phyloP scores from a whole-genome alignment of 2,797 vertebrate genomes.

The Thamnophis elegans region DNA sequence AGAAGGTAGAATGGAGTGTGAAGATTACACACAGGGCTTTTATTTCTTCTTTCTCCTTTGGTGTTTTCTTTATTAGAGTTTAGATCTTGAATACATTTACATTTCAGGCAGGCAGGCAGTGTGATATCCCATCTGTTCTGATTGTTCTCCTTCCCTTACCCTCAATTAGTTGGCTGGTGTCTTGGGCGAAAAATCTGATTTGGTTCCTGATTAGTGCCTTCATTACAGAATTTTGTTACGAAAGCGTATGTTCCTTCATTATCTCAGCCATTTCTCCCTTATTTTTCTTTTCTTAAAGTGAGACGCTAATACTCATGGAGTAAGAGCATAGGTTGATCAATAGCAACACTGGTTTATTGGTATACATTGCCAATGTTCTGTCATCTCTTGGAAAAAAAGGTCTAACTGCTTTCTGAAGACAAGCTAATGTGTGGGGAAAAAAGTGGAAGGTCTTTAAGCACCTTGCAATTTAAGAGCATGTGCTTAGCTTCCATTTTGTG shows the following conservation, averaged over 20 bases:
- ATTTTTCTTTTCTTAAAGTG: slow-evolving; percentile 24
- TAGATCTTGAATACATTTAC: slow-evolving; percentile 24
- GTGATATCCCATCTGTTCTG: slow-evolving; percentile 30
- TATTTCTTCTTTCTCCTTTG: slow-evolving; percentile 11
- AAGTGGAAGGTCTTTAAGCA: background rate
- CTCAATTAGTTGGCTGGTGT: slow-evolving; percentile 38
- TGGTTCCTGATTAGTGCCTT: slow-evolving; percentile 46
- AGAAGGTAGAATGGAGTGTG: background rate
- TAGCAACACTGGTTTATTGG: slow-evolving; percentile 19
- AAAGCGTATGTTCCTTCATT: slow-evolving; percentile 44
- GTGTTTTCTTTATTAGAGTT: slow-evolving; percentile 32
- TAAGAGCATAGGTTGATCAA: slow-evolving; percentile 27
- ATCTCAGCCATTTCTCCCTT: slow-evolving; percentile 26
- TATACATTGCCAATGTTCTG: slow-evolving; percentile 5
- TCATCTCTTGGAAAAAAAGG: slow-evolving; percentile 21
- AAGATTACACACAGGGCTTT: slow-evolving; percentile 10
- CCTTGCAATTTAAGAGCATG: background rate
- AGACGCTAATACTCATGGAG: slow-evolving; percentile 25
- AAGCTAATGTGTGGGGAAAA: background rate
- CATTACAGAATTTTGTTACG: slow-evolving; percentile 41
- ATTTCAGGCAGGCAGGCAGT: slow-evolving; percentile 29
- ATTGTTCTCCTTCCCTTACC: slow-evolving; percentile 13
- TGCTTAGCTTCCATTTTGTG: no score
- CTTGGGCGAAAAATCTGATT: slow-evolving; percentile 46
- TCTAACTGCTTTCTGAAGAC: slow-evolving; percentile 3